Percentiles rank a stretch among this genome's conserved stretches.
Evolutionary conservation across 2,113 vertebrate genomes (phyloP).

Genomic region (Engraulis encrasicolus): DNA sequence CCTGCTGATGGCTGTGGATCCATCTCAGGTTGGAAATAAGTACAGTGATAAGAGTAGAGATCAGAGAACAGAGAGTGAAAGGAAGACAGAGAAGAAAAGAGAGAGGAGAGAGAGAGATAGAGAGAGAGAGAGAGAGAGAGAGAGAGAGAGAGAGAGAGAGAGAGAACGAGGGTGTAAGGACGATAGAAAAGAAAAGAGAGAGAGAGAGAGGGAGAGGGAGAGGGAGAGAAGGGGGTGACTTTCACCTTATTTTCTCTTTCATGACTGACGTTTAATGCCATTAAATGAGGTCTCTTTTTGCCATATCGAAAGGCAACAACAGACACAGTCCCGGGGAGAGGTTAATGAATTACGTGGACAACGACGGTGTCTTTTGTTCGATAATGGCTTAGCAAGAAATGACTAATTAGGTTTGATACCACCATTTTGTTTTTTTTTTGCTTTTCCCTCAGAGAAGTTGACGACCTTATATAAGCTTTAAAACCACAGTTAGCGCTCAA

Average conservation of each 20-base stretch:
- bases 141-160: neutral
- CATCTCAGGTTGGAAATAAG: slow-evolving; percentile 23
- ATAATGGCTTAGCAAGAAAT: neutral
- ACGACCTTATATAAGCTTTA: neutral
- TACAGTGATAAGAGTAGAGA: slow-evolving; percentile 40
- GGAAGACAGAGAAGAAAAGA: neutral
- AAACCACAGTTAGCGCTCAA: neutral
- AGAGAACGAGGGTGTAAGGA: too few relatives aligned
- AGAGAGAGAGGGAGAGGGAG: slow-evolving; percentile 19
- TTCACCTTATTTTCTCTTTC: neutral
- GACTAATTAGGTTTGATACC: slow-evolving; percentile 3
- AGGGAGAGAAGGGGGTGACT: neutral
- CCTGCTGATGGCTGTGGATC: slow-evolving; percentile 55
- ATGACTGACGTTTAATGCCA: neutral
- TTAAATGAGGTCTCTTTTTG: neutral
- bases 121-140: slow-evolving; percentile 24
- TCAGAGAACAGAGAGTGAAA: slow-evolving; percentile 26
- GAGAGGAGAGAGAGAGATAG: neutral
- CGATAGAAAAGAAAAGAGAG: slow-evolving; percentile 14
- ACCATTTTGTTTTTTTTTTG: neutral
- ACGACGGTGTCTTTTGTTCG: slow-evolving; percentile 2
- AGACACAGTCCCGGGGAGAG: neutral
- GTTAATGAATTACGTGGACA: neutral
- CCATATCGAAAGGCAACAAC: neutral
- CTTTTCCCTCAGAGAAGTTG: neutral